Evolutionary conservation across 64 coral and sea anemone genomes (phyloP), one percentile per base, ranked within the genome.

Genomic region (Pocillopora damicornis): DNA sequence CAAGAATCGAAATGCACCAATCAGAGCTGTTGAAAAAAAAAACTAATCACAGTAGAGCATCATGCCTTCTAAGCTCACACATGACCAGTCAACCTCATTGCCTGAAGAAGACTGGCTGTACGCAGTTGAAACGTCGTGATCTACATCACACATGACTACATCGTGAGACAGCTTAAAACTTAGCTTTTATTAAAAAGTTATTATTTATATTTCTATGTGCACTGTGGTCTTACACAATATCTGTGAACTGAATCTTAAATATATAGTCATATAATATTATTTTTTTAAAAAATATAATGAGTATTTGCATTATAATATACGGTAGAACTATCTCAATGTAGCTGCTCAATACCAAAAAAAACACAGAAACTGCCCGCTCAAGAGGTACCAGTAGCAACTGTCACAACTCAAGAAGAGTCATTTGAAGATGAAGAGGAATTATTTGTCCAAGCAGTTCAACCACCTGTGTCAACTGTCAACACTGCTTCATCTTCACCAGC

Each of bases 311-410:
- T n/a, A n/a, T n/a, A n/a, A n/a, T n/a, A n/a, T n/a, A n/a, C n/a
- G 76, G 51, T 38, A 78, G 76, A 78, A 78, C 76, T 38, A 78
- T 78, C 76, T 78, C 76, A 58, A 78, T 78, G 58, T 78, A 78
- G 22, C 76, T 78, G 76, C 42, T 78, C 76, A 59, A 51, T 78
- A 23, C 42, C 76, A 22, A 59, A 78, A 78, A 78, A 78, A 58
- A 17, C 8, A 20, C 15, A 1, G 18, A 78, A 78, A 78, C 42
- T 25, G 42, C 76, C 42, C n/a, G 76, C 12, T 78, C 8, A 58
- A 78, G 58, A 45, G 76, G 76, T 20, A 13, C 76, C 42, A 58
- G 42, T 78, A 78, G 76, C 76, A 78, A 59, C 42, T 78, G 76
- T 76, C 15, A 42, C 36, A 76, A 76, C 75, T 38, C 75, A 76